Conservation (phyloP, 2,888 invertebrate genomes). For the Catotricha subobsoleta region DNA sequence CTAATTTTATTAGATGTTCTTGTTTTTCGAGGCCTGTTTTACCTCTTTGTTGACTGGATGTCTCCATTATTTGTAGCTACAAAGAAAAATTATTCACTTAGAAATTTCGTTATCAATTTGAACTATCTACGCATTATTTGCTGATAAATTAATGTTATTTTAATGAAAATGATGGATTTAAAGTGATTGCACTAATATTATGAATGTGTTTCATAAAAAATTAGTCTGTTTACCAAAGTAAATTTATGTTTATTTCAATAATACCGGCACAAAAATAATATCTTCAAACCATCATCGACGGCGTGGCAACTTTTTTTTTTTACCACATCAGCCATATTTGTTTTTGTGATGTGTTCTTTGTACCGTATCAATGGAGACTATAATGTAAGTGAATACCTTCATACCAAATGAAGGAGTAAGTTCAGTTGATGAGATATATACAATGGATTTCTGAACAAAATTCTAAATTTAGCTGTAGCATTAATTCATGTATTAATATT, state of each 20-base stretch:
- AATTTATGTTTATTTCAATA: slow-evolving; percentile 1
- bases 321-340: slow-evolving; percentile 3
- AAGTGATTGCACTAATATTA: not conserved
- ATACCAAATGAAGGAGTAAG: too few species aligned
- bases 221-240: not conserved
- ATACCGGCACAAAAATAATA: slow-evolving; percentile 4
- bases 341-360: too few species aligned
- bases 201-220: not conserved
- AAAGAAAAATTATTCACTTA: not conserved
- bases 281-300: slow-evolving; percentile 1
- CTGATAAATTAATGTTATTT: too few species aligned
- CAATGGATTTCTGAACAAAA: too few species aligned
- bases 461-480: too few species aligned
- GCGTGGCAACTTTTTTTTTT: slow-evolving; percentile 1
- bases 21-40: slow-evolving; percentile 52
- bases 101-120: not conserved
- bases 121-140: too few species aligned
- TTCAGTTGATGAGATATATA: too few species aligned
- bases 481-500: too few species aligned
- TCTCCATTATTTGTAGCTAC: slow-evolving; percentile 12
- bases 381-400: too few species aligned
- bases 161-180: too few species aligned
- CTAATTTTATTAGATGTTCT: slow-evolving; percentile 59
- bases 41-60: slow-evolving; percentile 15
- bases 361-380: too few species aligned